Percentiles rank a stretch among this genome's conserved stretches.
Conservation (phyloP, 2,888 invertebrate genomes). For the Timandra comae region DNA sequence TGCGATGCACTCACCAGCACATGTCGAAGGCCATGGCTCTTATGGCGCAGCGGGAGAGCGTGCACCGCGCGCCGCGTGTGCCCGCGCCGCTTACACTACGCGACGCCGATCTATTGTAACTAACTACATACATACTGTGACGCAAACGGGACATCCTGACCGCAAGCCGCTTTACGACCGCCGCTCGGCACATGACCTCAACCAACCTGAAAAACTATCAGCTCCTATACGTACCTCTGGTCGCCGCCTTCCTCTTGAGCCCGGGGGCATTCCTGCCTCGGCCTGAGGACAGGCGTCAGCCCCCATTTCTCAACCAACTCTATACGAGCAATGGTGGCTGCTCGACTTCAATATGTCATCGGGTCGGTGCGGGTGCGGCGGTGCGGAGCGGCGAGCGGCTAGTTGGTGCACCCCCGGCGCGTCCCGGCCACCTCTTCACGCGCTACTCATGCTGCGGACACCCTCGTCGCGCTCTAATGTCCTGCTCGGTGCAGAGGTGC, state of each 20-base stretch:
- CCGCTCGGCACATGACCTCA: constrained; percentile 29
- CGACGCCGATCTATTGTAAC: constrained; percentile 26
- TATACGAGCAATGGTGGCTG: constrained; percentile 97
- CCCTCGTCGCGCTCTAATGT: constrained; percentile 34
- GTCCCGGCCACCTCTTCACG: constrained; percentile 48
- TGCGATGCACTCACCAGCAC: constrained; percentile 65
- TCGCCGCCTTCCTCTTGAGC: constrained; percentile 82
- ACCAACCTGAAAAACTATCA: constrained; percentile 17
- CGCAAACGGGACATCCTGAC: constrained; percentile 46
- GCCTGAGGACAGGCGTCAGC: constrained; percentile 98
- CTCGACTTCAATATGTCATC: constrained; percentile 75
- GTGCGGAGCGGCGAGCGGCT: constrained; percentile 56
- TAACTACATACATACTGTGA: constrained; percentile 15
- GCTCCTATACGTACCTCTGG: constrained; percentile 78
- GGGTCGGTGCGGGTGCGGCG: constrained; percentile 53
- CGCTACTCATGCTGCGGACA: constrained; percentile 38
- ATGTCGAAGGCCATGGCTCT: constrained; percentile 48
- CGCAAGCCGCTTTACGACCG: constrained; percentile 41
- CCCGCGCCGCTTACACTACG: constrained; percentile 17
- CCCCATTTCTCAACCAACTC: constrained; percentile 98
- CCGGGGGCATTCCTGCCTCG: constrained; percentile 95
- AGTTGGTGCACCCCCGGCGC: constrained; percentile 63
- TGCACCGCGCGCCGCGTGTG: constrained; percentile 29
- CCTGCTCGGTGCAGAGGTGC: constrained; percentile 31
- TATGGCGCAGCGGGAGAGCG: constrained; percentile 17